Conservation (phyloP, 2,888 invertebrate species). For the Cryptus armator region DNA sequence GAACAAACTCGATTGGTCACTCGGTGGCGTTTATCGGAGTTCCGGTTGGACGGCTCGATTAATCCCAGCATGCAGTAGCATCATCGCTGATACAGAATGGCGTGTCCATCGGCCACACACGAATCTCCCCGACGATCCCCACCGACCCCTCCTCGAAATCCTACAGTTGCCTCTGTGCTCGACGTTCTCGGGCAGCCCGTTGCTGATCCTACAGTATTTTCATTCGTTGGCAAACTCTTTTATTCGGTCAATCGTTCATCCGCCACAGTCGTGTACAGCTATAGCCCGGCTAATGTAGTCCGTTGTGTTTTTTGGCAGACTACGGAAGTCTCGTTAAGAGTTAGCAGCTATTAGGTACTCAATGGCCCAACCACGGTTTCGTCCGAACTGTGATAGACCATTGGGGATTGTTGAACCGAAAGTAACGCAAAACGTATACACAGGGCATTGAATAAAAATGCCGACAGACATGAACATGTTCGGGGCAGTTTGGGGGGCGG, state of each 20-base stretch:
- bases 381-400: conserved; percentile 16
- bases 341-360: conserved; percentile 32
- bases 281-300: background rate
- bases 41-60: conserved; percentile 46
- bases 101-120: conserved; percentile 3
- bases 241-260: conserved; percentile 25
- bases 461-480: conserved; percentile 23
- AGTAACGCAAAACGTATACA: conserved; percentile 37
- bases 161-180: background rate
- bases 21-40: conserved; percentile 56
- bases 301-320: conserved; percentile 47
- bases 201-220: conserved; percentile 31
- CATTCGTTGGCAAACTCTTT: conserved; percentile 35
- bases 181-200: background rate
- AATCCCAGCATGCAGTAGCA: conserved; percentile 32
- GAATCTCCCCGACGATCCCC: background rate
- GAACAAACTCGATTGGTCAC: conserved; percentile 63
- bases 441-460: conserved; percentile 16
- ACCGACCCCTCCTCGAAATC: background rate
- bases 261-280: background rate
- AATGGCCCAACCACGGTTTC: background rate
- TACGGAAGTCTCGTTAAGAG: conserved; percentile 14
- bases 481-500: conserved; percentile 7
- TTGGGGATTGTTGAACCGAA: conserved; percentile 44
- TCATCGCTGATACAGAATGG: conserved; percentile 6